phyloP scores from a whole-genome alignment of 2,113 vertebrate genomes.

The Sander vitreus region DNA sequence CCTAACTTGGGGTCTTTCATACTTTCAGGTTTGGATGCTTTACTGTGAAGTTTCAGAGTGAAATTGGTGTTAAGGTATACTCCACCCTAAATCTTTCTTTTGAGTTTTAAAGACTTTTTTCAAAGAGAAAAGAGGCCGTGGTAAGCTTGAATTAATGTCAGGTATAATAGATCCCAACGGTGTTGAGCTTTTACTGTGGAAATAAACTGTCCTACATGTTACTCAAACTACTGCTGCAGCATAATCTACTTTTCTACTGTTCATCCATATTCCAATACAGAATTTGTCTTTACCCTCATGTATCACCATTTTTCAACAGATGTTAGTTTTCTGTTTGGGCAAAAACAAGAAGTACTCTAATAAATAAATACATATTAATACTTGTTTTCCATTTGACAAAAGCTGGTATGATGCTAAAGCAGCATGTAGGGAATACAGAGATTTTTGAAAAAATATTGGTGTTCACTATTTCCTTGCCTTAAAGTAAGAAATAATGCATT shows the following conservation, averaged over 20 bases:
- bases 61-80: neutral
- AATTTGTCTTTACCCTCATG: neutral
- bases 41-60: neutral
- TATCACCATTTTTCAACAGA: neutral
- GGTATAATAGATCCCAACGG: too few species aligned
- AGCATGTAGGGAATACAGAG: neutral
- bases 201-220: neutral
- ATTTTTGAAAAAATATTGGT: neutral
- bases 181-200: neutral
- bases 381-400: neutral
- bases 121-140: neutral
- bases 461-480: neutral
- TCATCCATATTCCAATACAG: neutral
- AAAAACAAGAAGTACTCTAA: neutral
- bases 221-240: neutral
- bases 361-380: neutral
- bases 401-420: neutral
- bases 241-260: neutral
- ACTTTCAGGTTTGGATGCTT: neutral
- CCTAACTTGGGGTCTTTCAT: neutral
- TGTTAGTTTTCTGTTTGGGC: neutral
- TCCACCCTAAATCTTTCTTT: neutral
- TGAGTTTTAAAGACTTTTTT: neutral
- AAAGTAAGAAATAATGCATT: neutral
- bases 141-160: neutral